Percentiles rank a stretch among this genome's conserved stretches.
Conservation (phyloP, 2,888 invertebrate species). For the Yponomeuta cagnagella region DNA sequence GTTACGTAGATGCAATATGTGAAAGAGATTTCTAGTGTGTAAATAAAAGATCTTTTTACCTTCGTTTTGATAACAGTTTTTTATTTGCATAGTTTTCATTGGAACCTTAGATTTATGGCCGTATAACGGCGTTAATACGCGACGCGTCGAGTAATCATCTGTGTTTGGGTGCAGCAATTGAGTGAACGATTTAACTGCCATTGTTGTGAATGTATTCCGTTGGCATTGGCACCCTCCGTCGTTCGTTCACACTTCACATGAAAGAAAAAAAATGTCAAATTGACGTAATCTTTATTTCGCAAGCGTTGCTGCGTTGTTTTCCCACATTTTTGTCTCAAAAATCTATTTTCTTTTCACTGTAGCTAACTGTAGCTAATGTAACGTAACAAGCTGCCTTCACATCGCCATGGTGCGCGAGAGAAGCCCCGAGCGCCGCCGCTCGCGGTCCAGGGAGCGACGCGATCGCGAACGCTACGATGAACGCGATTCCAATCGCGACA, state of each 20-base stretch:
- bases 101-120: no score
- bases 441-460: conserved; percentile 62
- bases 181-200: no score
- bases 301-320: neutral
- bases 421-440: conserved; percentile 58
- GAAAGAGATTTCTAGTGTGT: no score
- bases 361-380: neutral
- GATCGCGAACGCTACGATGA: conserved; percentile 63
- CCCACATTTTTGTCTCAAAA: neutral
- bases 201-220: no score
- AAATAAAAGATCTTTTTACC: no score
- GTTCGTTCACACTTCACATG: neutral
- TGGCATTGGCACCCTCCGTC: no score
- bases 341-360: neutral
- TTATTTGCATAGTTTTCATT: no score
- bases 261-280: neutral
- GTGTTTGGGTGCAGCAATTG: no score
- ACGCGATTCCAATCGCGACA: conserved; percentile 58
- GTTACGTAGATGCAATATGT: no score
- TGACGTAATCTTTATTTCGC: neutral
- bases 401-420: conserved; percentile 55
- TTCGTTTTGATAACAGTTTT: no score
- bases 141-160: no score
- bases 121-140: no score
- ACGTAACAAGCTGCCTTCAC: neutral